Base-by-base conservation (phyloP, 2,797 vertebrate species). In the Micrastur ruficollis region DNA sequence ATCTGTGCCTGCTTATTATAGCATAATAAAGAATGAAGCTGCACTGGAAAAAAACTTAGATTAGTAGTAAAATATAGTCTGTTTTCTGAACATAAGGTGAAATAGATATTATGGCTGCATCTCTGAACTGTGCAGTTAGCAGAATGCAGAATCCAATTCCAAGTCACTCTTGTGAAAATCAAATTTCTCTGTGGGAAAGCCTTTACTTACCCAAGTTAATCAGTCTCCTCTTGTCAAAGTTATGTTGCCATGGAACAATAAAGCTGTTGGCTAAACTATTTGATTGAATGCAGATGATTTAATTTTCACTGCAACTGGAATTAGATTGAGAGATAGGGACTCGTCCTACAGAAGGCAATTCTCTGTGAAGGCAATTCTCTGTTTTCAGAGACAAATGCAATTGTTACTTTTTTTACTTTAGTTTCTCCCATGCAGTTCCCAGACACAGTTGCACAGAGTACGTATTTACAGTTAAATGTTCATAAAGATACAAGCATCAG, bases 51-150 rank as follows among this genome's bases (percentile, higher is more conserved):
- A 85, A 62, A 18, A 4, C 17, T 76, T 52, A 70, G 46, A 53
- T 55, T 70, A 46, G 27, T 62, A 40, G 73, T 42, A 84, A 89
- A 95, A 85, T 18, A 56, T 4, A 40, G 15, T 19, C 23, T 81
- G 15, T 92, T 92, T 83, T 78, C 65, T 63, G 81, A 94, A 78
- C 49, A 85, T 46, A 95, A 90, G 58, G 73, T 95, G 74, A 82
- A 92, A 83, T 32, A 66, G 71, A 90, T 85, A 78, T 55, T 58
- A 47, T 47, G 12, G 59, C 9, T 71, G 52, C 32, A 61, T 61
- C 20, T 65, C 52, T 63, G 59, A 73, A 82, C 17, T 40, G 52
- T 53, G 38, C 66, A 36, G 46, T 90, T 76, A 74, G 49, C 49
- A 84, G 38, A 89, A 80, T 19, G 34, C 31, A 86, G 34, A 62